Base-by-base conservation (phyloP, 2,888 invertebrate species). In the Eurytoma adleriae region DNA sequence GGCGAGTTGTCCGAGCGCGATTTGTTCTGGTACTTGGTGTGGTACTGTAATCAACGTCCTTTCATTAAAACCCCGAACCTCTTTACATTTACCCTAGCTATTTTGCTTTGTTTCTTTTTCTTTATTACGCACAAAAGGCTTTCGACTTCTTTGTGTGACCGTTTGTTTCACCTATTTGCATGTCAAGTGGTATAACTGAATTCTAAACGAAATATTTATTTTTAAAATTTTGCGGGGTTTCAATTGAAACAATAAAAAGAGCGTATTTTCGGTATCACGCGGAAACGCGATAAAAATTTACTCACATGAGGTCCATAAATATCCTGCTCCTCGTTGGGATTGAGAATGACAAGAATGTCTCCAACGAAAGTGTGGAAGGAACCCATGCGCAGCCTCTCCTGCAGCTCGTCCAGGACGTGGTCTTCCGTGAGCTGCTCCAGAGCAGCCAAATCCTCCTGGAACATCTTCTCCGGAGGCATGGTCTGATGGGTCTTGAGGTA, bases 1-100 rank as follows among this genome's bases (percentile, higher is more conserved):
- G 98, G 97, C 56, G 95, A 95, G 89, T 97, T 96, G 88, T 97
- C 97, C 2, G 96, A 97, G 84, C 96, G 94, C 0, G 96, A 96
- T 91, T 97, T 97, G 88, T 94, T 95, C 87, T 94, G 94, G 88
- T 97, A 97, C 91, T 95, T 95, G 84, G 92, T 92, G 87, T 97
- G 96, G 86, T 94, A 93, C 96, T 97, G 91, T 70, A 93, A 92
- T 40, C 5, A 66, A 66, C 40, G 12, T n/a, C 12, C 30, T n/a
- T 14, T 50, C 20, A 67, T 50, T 16, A 14, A 50, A 50, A 5
- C 20, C 18, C 12, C 3, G n/a, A 7, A n/a, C 2, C 2, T 59
- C 20, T 18, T 59, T 59, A 18, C 18, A 59, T 18, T 10, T 14
- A 30, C 30, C 4, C 7, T 4, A 40, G 0, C 5, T 7, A 40